Conservation (phyloP, 2,797 vertebrate species). For the Chaunax sp. region DNA sequence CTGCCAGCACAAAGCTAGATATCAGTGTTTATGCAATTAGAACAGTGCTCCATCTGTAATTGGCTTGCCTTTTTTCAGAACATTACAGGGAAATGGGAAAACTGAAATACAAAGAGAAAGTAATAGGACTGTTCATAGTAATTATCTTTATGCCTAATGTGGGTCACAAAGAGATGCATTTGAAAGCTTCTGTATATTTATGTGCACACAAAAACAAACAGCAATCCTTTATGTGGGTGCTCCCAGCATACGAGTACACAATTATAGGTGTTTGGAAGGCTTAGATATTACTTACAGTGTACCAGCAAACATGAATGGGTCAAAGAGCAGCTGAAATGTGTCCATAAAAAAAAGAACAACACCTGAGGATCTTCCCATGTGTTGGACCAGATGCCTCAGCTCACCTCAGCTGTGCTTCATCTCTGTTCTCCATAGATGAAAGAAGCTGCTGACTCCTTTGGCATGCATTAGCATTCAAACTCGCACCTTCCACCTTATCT, state of each 20-base stretch:
- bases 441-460: constrained; percentile 51
- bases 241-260: background rate
- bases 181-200: constrained; percentile 4
- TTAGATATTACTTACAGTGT: background rate
- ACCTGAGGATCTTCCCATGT: constrained; percentile 30
- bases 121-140: constrained; percentile 42
- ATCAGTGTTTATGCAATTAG: constrained; percentile 67
- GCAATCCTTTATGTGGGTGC: background rate
- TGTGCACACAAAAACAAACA: constrained; percentile 2
- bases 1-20: constrained; percentile 55
- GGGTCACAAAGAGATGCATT: constrained; percentile 11
- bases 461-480: constrained; percentile 65
- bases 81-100: constrained; percentile 33
- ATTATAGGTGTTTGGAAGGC: background rate
- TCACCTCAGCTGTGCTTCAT: constrained; percentile 45
- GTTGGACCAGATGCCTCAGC: constrained; percentile 30
- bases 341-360: constrained; percentile 38
- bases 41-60: constrained; percentile 61
- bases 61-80: constrained; percentile 45
- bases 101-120: constrained; percentile 43
- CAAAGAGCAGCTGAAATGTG: constrained; percentile 18
- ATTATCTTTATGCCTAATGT: constrained; percentile 25
- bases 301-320: constrained; percentile 27
- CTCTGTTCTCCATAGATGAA: constrained; percentile 54
- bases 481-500: constrained; percentile 66